A percentile compares a stretch with the other conserved stretches of the same genome.
Evolutionary conservation across 2,797 vertebrate genomes (phyloP).

Genomic region (Clarias laeviceps): DNA sequence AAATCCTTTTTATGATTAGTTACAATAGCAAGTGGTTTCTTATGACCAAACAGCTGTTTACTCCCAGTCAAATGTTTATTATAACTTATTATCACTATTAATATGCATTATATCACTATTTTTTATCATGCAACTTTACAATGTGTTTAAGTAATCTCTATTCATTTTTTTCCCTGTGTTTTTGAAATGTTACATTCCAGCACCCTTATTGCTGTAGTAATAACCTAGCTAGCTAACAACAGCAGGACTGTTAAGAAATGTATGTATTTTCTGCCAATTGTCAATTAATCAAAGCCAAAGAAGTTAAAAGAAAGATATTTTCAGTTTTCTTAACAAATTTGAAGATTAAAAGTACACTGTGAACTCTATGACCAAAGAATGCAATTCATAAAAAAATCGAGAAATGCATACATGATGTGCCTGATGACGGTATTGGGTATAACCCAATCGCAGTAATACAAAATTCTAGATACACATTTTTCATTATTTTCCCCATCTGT

Average conservation of each 20-base stretch:
- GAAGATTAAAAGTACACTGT: not conserved
- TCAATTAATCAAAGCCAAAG: not conserved
- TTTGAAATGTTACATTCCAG: not conserved
- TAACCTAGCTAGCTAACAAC: not conserved
- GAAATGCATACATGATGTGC: constrained; percentile 3
- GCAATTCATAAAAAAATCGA: not conserved
- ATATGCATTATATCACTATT: too few relatives aligned
- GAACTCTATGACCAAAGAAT: not conserved
- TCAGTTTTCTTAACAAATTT: not conserved
- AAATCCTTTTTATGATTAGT: too few relatives aligned
- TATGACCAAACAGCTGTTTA: too few relatives aligned
- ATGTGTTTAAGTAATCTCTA: too few relatives aligned
- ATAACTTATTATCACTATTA: too few relatives aligned
- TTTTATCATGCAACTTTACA: too few relatives aligned
- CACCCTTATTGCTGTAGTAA: not conserved
- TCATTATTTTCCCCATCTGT: constrained; percentile 15
- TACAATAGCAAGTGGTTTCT: too few relatives aligned
- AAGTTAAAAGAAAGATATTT: not conserved
- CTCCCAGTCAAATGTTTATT: too few relatives aligned
- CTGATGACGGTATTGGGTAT: constrained; percentile 1
- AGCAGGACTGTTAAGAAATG: not conserved
- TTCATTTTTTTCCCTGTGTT: too few relatives aligned
- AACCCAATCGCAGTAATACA: not conserved
- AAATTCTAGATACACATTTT: constrained; percentile 12
- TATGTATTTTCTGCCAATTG: not conserved